Percentiles rank a stretch among this genome's conserved stretches.
Evolutionary conservation across 2,888 invertebrate species (phyloP).

Genomic region (Apamea crenata): DNA sequence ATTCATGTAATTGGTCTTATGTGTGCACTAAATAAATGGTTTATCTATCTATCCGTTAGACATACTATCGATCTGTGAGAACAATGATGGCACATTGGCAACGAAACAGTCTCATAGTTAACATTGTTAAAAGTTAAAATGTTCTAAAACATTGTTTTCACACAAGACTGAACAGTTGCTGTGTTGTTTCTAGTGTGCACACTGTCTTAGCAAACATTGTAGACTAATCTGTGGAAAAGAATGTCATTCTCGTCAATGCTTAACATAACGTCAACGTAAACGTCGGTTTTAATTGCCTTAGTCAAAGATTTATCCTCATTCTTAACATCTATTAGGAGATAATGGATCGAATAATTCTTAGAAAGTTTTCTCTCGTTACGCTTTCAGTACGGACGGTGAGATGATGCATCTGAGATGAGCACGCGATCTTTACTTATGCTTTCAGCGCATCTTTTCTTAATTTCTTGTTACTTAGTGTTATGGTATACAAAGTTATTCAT

Average conservation of each 20-base stretch:
- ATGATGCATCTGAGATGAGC: conserved; percentile 73
- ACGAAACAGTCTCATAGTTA: neutral
- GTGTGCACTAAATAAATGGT: neutral
- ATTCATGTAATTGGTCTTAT: too few relatives aligned
- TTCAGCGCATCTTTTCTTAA: conserved; percentile 66
- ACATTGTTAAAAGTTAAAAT: neutral
- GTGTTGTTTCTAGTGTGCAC: neutral
- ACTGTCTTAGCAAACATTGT: neutral
- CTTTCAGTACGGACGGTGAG: conserved; percentile 85
- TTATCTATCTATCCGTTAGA: neutral
- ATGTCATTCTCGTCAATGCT: conserved; percentile 5
- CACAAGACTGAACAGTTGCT: neutral
- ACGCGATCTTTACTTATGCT: conserved; percentile 81
- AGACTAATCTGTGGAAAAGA: neutral
- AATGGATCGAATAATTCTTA: conserved; percentile 67
- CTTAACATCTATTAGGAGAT: conserved; percentile 53
- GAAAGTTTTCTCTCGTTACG: conserved; percentile 82
- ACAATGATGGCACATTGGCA: neutral
- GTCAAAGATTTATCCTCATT: conserved; percentile 56
- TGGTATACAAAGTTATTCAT: neutral
- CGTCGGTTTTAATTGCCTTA: conserved; percentile 27
- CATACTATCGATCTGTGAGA: neutral
- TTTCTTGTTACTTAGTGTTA: conserved; percentile 27
- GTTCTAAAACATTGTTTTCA: neutral
- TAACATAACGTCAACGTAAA: conserved; percentile 34